These are phyloP conservation scores for Apostichopus leukothele DNA, from an alignment of 53 echinoderm and acorn worm genomes.

Conservation along the genomic window DNA sequence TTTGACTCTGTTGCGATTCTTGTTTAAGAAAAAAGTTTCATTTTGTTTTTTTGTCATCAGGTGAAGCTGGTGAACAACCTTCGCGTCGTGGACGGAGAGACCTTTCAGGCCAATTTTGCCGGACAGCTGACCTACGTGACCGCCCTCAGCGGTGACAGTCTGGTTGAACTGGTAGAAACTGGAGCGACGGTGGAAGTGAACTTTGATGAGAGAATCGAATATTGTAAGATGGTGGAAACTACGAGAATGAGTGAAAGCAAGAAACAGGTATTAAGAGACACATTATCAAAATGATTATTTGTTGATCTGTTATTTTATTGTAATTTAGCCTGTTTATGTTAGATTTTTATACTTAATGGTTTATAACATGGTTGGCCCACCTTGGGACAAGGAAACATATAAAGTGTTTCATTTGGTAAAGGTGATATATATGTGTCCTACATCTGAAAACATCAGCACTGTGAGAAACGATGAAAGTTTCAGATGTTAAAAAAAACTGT, in stretches of 20 bases:
- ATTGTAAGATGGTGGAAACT: constrained; percentile 78
- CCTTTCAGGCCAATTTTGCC: constrained; percentile 78
- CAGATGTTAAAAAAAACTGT: too few species aligned
- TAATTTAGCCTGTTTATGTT: too few species aligned
- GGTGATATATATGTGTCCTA: too few species aligned
- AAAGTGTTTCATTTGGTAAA: too few species aligned
- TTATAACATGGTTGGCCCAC: too few species aligned
- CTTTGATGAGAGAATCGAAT: constrained; percentile 81
- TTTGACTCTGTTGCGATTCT: too few species aligned
- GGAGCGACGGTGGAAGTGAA: constrained; percentile 71
- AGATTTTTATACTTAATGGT: too few species aligned
- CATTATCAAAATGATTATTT: not conserved
- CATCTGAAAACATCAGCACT: too few species aligned
- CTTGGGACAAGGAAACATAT: too few species aligned
- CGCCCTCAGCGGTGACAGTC: constrained; percentile 80
- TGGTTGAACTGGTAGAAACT: constrained; percentile 65
- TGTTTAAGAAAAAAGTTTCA: too few species aligned
- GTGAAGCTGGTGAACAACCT: constrained; percentile 92
- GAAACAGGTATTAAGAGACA: constrained; percentile 63
- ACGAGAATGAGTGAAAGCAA: constrained; percentile 81
- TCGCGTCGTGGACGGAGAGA: constrained; percentile 74
- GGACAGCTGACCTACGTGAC: constrained; percentile 92
- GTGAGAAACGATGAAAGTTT: too few species aligned
- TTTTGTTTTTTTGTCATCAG: constrained; percentile 30
- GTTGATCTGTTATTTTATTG: too few species aligned